Evolutionary conservation across 2,113 vertebrate genomes (phyloP).

Genomic region (Chascanopsetta lugubris): DNA sequence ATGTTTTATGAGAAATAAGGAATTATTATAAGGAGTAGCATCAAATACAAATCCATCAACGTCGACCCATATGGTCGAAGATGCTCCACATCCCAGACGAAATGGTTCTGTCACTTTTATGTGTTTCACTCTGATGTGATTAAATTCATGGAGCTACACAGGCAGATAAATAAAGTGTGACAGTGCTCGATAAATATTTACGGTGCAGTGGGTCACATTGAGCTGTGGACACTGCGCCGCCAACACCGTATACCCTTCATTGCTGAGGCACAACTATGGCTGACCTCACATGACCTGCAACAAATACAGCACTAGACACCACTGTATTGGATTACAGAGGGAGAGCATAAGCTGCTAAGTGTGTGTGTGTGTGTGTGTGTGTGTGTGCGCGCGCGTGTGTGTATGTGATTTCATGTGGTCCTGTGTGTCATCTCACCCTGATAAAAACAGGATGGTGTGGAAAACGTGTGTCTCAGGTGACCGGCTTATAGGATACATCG

Average conservation of each 20-base stretch:
- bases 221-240: constrained; percentile 1
- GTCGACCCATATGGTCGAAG: constrained; percentile 2
- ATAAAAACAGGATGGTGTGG: constrained; percentile 18
- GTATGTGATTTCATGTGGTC: constrained; percentile 28
- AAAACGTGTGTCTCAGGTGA: constrained; percentile 10
- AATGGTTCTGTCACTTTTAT: constrained; percentile 39
- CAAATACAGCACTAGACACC: constrained; percentile 13
- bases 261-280: constrained; percentile 12
- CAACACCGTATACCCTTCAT: constrained; percentile 14
- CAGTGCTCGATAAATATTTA: constrained; percentile 47
- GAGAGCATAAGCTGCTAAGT: not conserved
- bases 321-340: constrained; percentile 1
- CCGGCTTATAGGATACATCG: constrained; percentile 12
- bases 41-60: constrained; percentile 16
- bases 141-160: constrained; percentile 17
- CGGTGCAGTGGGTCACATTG: constrained; percentile 40
- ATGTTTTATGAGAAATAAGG: not conserved
- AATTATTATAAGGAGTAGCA: constrained; percentile 15
- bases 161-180: constrained; percentile 42
- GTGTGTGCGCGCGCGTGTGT: not conserved
- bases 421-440: constrained; percentile 12
- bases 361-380: constrained; percentile 3
- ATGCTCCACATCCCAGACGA: constrained; percentile 7
- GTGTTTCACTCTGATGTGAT: constrained; percentile 15
- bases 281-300: constrained; percentile 30